Evolutionary conservation across 1,140 invertebrate genomes (phyloP).

Genomic region (Bicyclus anynana): DNA sequence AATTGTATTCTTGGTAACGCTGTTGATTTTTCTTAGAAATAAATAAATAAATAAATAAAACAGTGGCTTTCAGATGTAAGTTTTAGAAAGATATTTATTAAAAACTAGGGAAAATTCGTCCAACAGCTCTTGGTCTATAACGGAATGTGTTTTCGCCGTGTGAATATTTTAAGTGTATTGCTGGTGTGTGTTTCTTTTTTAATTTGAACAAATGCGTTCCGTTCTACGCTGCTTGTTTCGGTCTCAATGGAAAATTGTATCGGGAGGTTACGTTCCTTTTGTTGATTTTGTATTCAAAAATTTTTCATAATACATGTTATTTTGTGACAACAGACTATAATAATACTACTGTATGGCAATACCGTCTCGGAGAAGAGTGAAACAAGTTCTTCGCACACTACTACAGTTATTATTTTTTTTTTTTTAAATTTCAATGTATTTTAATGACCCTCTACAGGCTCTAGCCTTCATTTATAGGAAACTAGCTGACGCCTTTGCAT

Average conservation of each 20-base stretch:
- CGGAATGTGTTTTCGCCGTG: conserved; percentile 60
- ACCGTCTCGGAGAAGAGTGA: neutral
- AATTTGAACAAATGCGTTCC: conserved; percentile 61
- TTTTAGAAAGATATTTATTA: no score
- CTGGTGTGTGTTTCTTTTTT: conserved; percentile 59
- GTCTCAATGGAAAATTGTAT: conserved; percentile 37
- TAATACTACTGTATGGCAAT: neutral
- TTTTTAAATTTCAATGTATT: no score
- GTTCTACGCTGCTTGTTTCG: conserved; percentile 32
- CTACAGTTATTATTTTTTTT: no score
- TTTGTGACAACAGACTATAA: neutral
- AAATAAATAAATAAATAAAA: no score
- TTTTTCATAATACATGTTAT: neutral
- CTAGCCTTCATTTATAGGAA: no score
- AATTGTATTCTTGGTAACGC: no score
- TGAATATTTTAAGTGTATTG: conserved; percentile 71
- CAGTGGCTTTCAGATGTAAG: no score
- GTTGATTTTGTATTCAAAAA: conserved; percentile 1
- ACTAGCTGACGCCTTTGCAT: no score
- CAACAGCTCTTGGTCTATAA: neutral
- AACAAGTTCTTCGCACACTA: no score
- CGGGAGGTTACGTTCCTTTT: conserved; percentile 23
- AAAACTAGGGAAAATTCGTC: neutral
- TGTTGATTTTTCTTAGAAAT: no score
- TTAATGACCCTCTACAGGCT: no score